These are phyloP conservation scores for Laticauda laticaudata DNA, from an alignment of 2,113 vertebrate genomes.

Conservation along the genomic window DNA sequence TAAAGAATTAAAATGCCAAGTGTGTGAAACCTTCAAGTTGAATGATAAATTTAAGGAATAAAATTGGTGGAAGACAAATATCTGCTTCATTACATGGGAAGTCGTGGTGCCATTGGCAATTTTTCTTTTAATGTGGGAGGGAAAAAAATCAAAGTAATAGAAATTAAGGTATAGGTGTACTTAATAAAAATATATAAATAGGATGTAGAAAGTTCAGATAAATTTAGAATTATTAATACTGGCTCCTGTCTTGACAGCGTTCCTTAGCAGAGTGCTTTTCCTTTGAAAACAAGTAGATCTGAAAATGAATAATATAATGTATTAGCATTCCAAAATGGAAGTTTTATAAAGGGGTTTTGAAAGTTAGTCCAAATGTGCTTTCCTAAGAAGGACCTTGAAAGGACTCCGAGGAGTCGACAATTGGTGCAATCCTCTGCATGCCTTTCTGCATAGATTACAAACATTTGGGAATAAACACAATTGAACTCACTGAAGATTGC, in stretches of 20 bases:
- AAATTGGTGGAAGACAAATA: slow-evolving; percentile 62
- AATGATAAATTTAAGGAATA: slow-evolving; percentile 63
- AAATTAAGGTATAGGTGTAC: neutral
- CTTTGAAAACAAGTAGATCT: slow-evolving; percentile 3
- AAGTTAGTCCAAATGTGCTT: neutral
- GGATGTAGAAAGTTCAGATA: neutral
- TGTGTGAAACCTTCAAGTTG: slow-evolving; percentile 62
- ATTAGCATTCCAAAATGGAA: neutral
- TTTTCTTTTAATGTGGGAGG: slow-evolving; percentile 22
- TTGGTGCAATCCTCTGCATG: neutral
- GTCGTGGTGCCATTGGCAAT: slow-evolving; percentile 44
- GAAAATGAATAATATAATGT: neutral
- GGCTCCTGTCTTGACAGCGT: neutral
- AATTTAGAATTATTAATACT: slow-evolving; percentile 23
- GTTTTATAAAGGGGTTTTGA: slow-evolving; percentile 19
- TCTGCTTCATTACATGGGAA: slow-evolving; percentile 52
- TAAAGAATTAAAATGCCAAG: slow-evolving; percentile 64
- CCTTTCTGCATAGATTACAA: neutral
- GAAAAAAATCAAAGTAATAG: neutral
- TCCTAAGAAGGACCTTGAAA: neutral
- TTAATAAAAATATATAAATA: slow-evolving; percentile 8
- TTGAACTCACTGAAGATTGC: neutral
- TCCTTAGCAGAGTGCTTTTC: rapidly evolving
- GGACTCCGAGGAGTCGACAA: neutral
- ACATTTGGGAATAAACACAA: neutral